Evolutionary conservation across 2,888 invertebrate genomes (phyloP).

Genomic region (Drosophila differens): DNA sequence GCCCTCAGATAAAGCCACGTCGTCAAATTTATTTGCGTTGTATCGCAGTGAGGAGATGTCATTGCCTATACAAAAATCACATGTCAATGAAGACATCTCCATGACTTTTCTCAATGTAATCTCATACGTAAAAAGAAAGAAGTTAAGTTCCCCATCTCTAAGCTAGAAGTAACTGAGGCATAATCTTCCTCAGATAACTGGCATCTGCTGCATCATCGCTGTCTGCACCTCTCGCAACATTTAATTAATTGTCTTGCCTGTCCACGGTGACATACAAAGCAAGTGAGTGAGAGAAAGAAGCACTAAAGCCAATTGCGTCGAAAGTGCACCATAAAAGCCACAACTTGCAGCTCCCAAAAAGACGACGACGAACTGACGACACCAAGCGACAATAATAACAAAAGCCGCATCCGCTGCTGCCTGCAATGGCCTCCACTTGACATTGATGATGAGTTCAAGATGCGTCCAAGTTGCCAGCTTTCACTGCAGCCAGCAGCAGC

Average conservation of each 20-base stretch:
- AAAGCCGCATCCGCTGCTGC: constrained; percentile 35
- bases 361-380: constrained; percentile 36
- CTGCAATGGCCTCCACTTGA: constrained; percentile 56
- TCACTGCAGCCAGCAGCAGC: constrained; percentile 19
- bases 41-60: background rate
- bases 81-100: background rate
- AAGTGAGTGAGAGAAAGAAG: constrained; percentile 23
- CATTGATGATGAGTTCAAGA: constrained; percentile 73
- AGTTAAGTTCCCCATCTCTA: background rate
- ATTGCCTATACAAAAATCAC: background rate
- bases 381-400: constrained; percentile 44
- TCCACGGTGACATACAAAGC: constrained; percentile 31
- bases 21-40: background rate
- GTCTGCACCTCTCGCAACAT: constrained; percentile 45
- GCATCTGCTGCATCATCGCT: constrained; percentile 36
- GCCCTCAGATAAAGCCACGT: background rate
- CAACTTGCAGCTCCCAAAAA: constrained; percentile 47
- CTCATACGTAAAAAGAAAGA: background rate
- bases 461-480: constrained; percentile 54
- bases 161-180: background rate
- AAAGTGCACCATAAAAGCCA: constrained; percentile 60
- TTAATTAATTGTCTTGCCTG: constrained; percentile 63
- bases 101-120: background rate
- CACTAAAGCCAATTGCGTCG: constrained; percentile 39
- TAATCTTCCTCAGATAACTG: background rate